A percentile compares a stretch with the other conserved stretches of the same genome.
phyloP scores from a whole-genome alignment of 2,113 vertebrate genomes.

The Microcebus jonahi region DNA sequence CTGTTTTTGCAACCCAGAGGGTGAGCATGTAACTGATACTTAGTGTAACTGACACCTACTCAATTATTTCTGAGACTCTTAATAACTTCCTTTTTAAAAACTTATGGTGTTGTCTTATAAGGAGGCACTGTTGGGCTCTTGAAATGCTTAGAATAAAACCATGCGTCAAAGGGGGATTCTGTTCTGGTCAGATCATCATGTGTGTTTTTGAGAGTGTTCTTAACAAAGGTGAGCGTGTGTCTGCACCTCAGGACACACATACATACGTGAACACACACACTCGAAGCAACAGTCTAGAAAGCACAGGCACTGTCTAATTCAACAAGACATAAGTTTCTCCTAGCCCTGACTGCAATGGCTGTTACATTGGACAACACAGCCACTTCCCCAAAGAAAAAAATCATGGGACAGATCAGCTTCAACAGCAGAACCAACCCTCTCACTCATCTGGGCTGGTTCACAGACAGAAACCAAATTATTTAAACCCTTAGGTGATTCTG shows the following conservation, averaged over 20 bases:
- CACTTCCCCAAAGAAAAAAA: neutral
- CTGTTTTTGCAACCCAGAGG: neutral
- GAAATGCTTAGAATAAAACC: neutral
- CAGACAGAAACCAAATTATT: neutral
- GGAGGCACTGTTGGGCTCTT: neutral
- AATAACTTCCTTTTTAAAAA: conserved; percentile 11
- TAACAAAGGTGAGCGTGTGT: neutral
- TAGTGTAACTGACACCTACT: neutral
- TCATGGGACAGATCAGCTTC: neutral
- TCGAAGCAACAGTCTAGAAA: neutral
- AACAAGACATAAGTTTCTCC: neutral
- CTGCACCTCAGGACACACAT: neutral
- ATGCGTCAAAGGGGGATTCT: fast-evolving
- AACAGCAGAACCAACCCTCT: neutral
- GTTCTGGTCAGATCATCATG: neutral
- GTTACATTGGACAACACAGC: neutral
- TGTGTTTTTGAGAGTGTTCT: neutral
- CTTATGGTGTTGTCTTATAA: neutral
- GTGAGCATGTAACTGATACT: neutral
- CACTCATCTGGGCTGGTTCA: neutral
- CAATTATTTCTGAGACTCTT: neutral
- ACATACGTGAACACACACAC: neutral
- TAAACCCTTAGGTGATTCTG: neutral
- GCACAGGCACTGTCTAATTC: neutral
- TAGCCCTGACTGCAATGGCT: neutral